Percentiles rank a stretch among this genome's conserved stretches.
These are phyloP conservation scores for Phlogophora meticulosa DNA, from an alignment of 2,888 invertebrate genomes.

Conservation along the genomic window DNA sequence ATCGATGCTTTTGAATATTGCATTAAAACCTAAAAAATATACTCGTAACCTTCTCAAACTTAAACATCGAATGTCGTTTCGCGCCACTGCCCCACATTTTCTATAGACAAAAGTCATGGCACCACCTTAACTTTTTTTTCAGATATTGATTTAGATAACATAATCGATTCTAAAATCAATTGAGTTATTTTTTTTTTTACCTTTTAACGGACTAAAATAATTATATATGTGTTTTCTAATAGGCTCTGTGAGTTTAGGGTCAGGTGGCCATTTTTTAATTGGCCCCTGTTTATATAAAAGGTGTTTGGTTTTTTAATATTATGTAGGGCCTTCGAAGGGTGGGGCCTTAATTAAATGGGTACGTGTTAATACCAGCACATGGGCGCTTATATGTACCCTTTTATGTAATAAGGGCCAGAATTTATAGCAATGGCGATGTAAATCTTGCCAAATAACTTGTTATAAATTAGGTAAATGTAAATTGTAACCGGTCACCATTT, in stretches of 20 bases:
- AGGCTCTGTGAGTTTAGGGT: conserved; percentile 64
- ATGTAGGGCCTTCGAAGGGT: conserved; percentile 52
- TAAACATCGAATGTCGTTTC: conserved; percentile 18
- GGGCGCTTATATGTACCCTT: conserved; percentile 28
- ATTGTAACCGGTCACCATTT: background rate
- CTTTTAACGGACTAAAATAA: conserved; percentile 72
- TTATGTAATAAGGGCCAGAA: conserved; percentile 26
- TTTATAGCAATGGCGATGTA: background rate
- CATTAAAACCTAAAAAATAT: too few species aligned
- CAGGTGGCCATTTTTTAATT: conserved; percentile 68
- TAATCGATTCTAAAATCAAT: conserved; percentile 81
- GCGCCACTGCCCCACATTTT: conserved; percentile 23
- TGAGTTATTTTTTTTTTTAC: conserved; percentile 76
- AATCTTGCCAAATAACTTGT: background rate
- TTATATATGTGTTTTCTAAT: conserved; percentile 75
- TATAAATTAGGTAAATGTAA: too few species aligned
- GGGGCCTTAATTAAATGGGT: conserved; percentile 59
- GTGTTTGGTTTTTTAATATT: conserved; percentile 66
- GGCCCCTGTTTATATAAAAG: conserved; percentile 68
- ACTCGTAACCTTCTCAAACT: background rate
- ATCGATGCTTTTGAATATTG: too few species aligned
- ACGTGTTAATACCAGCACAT: conserved; percentile 56
- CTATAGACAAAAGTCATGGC: conserved; percentile 38
- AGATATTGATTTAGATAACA: conserved; percentile 87
- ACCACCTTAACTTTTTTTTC: conserved; percentile 33